Evolutionary conservation across 1,140 invertebrate genomes (phyloP).

Genomic region (Sycobia sp.): DNA sequence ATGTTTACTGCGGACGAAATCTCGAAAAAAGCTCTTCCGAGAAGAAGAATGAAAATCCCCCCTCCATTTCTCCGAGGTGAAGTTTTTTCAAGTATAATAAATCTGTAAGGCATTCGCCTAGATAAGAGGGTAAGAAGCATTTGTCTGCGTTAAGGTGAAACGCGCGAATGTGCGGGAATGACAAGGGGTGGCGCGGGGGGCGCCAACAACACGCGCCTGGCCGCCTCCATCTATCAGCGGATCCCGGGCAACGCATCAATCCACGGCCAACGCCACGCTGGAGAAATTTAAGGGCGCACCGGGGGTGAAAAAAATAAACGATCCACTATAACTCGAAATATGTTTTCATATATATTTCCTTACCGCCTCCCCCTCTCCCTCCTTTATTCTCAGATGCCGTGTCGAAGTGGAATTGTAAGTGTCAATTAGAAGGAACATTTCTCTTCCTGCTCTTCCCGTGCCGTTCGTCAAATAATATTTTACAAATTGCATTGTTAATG

Average conservation of each 20-base stretch:
- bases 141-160: conserved; percentile 50
- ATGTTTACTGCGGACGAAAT: no score
- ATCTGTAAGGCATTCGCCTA: conserved; percentile 56
- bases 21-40: no score
- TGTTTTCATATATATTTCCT: conserved; percentile 40
- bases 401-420: conserved; percentile 39
- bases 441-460: no score
- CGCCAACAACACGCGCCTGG: conserved; percentile 47
- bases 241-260: conserved; percentile 55
- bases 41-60: no score
- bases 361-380: no score
- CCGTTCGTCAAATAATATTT: no score
- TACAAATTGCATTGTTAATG: no score
- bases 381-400: conserved; percentile 33
- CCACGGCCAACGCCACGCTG: conserved; percentile 47
- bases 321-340: conserved; percentile 25
- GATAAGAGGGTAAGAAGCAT: conserved; percentile 51
- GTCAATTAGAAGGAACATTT: conserved; percentile 37
- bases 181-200: conserved; percentile 39
- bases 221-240: conserved; percentile 55
- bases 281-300: conserved; percentile 47
- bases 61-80: conserved; percentile 39
- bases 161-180: conserved; percentile 37
- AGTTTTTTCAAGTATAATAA: conserved; percentile 56
- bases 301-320: no score